Conservation (phyloP, 2,113 vertebrate species). For the Zosterops borbonicus region DNA sequence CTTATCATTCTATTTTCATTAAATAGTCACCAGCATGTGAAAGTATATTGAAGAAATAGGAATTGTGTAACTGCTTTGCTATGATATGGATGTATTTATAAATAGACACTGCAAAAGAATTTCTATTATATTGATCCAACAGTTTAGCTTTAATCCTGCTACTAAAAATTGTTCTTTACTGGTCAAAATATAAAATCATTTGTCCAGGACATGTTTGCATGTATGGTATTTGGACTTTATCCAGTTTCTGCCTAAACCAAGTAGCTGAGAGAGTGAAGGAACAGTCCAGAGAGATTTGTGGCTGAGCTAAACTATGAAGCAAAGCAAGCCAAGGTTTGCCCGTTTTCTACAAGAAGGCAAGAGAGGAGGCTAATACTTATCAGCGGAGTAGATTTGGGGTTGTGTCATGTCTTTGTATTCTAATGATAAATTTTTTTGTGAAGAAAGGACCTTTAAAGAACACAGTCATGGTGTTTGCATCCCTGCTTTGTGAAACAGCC, state of each 20-base stretch:
- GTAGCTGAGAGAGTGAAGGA: neutral
- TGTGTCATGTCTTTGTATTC: neutral
- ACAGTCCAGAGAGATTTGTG: neutral
- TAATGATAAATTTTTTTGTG: neutral
- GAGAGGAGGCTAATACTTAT: neutral
- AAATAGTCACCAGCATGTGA: conserved; percentile 49
- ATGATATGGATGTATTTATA: neutral
- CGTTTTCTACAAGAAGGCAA: neutral
- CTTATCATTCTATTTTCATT: conserved; percentile 63
- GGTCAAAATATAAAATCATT: neutral
- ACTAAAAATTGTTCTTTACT: neutral
- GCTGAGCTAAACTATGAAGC: neutral
- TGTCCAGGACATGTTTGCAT: neutral
- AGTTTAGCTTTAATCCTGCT: neutral
- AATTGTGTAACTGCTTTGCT: conserved; percentile 8
- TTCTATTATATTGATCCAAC: neutral
- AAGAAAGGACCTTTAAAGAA: neutral
- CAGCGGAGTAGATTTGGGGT: neutral
- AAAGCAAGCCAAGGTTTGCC: neutral
- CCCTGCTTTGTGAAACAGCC: neutral
- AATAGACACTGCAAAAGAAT: neutral
- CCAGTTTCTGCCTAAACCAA: neutral
- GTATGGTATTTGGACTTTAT: neutral
- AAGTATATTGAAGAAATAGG: neutral
- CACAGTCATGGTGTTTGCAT: neutral